Evolutionary conservation across 2,797 vertebrate species (phyloP), one percentile per base, ranked within the genome.

Genomic region (Melanotaenia pygmaea): DNA sequence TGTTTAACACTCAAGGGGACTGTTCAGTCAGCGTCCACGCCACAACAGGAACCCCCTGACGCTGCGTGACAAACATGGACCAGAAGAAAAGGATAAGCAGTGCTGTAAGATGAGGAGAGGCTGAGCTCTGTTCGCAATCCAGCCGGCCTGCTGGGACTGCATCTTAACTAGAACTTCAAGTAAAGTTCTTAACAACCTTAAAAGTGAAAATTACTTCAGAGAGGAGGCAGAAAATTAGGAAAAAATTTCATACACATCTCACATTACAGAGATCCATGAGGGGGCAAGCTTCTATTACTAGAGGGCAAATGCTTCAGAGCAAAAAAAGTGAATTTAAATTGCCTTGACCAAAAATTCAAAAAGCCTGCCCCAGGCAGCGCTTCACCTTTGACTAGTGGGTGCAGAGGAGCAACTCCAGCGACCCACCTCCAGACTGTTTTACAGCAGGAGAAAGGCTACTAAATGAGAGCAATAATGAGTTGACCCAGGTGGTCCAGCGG

Each of bases 401-500:
- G 62, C 8, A 59, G 58, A 76, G 75, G 68, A 61, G 67, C 60
- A 59, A 65, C 56, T 62, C 58, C 9, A 53, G 20, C 70, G 8
- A 62, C 35, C 64, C 32, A 14, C 70, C 67, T 73, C 60, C 70
- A 34, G 18, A 54, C 65, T 50, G 80, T 78, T 92, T 92, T 91
- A 91, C 35, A 77, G 85, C 76, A 77, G 79, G 83, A 86, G 84
- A 88, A 89, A 85, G 74, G 77, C 57, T 64, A 61, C 68, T 81
- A 81, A 88, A 91, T 74, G 73, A 85, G 73, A 70, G 72, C 70
- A 79, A 40, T 81, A 83, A 88, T 89, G 84, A 90, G 90, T 93
- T 91, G 91, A 91, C 91, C 92, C 92, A 92, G 90, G 86, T 93
- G 92, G 91, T 84, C 89, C 76, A 72, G 83, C 13, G 66, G 80